Conservation (phyloP, 2,888 invertebrate species). For the Disparrhopalites patrizii region DNA sequence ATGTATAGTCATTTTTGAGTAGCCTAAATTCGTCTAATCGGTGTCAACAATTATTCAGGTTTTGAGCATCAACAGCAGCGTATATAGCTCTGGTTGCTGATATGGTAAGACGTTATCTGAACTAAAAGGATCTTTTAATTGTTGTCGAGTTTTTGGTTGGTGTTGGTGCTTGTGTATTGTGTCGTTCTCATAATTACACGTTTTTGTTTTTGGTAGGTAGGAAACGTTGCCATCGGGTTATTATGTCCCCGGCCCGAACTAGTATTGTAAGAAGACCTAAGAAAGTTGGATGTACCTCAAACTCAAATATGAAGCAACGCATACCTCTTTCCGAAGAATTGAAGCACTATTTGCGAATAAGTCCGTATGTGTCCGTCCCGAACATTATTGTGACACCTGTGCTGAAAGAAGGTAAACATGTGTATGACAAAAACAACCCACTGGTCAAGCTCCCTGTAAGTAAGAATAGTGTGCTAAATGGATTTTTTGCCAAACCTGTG, state of each 20-base stretch:
- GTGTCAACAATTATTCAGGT: too few species aligned
- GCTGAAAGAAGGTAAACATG: not conserved
- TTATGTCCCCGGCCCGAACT: too few species aligned
- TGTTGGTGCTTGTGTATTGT: too few species aligned
- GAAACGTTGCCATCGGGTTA: too few species aligned
- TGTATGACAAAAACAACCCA: not conserved
- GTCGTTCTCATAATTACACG: too few species aligned
- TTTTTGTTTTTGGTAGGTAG: not conserved
- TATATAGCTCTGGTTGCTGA: too few species aligned
- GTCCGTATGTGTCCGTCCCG: not conserved
- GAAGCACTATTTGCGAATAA: not conserved
- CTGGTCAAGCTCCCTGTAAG: not conserved
- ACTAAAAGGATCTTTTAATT: too few species aligned
- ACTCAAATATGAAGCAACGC: not conserved
- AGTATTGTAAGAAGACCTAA: not conserved
- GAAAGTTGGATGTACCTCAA: not conserved
- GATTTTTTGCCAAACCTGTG: not conserved
- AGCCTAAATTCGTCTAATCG: too few species aligned
- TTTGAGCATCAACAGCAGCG: too few species aligned
- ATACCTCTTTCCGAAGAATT: not conserved
- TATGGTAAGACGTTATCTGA: too few species aligned
- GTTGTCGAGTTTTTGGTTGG: too few species aligned
- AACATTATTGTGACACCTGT: not conserved
- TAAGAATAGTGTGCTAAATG: not conserved
- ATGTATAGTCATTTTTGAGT: too few species aligned